Evolutionary conservation across 2,888 invertebrate genomes (phyloP).

Genomic region (Drosophila koepferae): DNA sequence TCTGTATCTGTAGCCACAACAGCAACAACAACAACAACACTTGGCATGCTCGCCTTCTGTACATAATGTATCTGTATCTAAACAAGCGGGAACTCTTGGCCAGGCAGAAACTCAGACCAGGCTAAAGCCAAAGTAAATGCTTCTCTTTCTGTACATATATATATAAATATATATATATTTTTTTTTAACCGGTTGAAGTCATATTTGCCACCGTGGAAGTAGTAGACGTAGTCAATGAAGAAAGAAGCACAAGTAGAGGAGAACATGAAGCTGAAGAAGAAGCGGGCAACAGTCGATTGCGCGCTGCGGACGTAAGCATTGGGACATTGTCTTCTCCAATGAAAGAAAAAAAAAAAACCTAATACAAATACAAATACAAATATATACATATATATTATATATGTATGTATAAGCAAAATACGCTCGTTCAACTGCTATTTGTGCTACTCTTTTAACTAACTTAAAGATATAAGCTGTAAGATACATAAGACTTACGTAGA

Average conservation of each 20-base stretch:
- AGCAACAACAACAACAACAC: slow-evolving; percentile 44
- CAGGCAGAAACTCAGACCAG: slow-evolving; percentile 7
- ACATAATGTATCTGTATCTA: slow-evolving; percentile 74
- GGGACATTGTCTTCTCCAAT: slow-evolving; percentile 24
- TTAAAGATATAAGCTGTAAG: background rate
- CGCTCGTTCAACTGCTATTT: slow-evolving; percentile 27
- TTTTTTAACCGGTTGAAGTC: slow-evolving; percentile 73
- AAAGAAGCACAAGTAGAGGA: slow-evolving; percentile 8
- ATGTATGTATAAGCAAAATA: slow-evolving; percentile 6
- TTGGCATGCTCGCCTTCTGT: slow-evolving; percentile 55
- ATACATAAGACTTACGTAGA: background rate
- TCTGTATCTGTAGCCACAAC: slow-evolving; percentile 47
- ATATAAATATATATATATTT: slow-evolving; percentile 3
- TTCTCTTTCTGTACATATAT: slow-evolving; percentile 27
- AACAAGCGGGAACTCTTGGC: slow-evolving; percentile 36
- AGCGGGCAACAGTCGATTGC: slow-evolving; percentile 31
- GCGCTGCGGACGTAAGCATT: slow-evolving; percentile 42
- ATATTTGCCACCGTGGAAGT: slow-evolving; percentile 68
- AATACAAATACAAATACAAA: no score
- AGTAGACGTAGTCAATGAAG: slow-evolving; percentile 18
- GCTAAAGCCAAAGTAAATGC: slow-evolving; percentile 55
- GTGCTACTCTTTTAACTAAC: background rate
- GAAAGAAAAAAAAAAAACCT: background rate
- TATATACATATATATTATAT: no score
- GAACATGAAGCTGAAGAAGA: slow-evolving; percentile 13